Evolutionary conservation across 30 jellyfish, hydroid and myxozoan species (phyloP), one percentile per base, ranked within the genome.

Genomic region (Sanderia malayensis): DNA sequence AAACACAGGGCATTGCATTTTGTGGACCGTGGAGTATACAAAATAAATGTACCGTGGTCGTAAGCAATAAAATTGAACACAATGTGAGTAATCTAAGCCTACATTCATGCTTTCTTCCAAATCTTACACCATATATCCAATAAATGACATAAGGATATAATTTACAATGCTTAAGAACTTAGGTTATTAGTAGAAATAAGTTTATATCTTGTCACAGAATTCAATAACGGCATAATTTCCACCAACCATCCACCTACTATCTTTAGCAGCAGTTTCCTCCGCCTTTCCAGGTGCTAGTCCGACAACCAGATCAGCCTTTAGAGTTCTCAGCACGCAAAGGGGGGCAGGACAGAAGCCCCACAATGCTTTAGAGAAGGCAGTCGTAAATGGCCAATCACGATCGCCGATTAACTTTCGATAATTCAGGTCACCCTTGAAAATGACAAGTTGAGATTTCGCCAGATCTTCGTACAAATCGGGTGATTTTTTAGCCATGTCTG

Each of bases 341-440:
- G 99, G 99, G 34, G 93, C 96, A 1, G 99, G 99, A 58, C 70
- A 55, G 80, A 92, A 92, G 19, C 96, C 96, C 79, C 82, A 72
- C 46, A 86, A 57, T 10, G 95, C 96, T 13, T 68, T 75, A 17
- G 80, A 47, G 33, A 92, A 82, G 17, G 86, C 76, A 23, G 99
- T 85, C 10, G 93, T 85, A 44, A 13, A 58, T 21, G 82, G 88
- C 99, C 99, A 92, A 57, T 47, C 53, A 30, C 94, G 85, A 73
- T 92, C 99, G 13, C 99, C 96, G 59, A 85, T 61, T 31, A 92
- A 69, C 67, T 92, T 92, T 7, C 99, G 82, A 53, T 92, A 92
- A 47, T 92, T 92, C 52, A 92, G 82, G 67, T 92, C 99, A 8
- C 99, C 99, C 81, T 92, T 92, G 82, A 92, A 92, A 31, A 92